Evolutionary conservation across 2,888 invertebrate species (phyloP), one percentile per base, ranked within the genome.

Genomic region (Phortica magna): DNA sequence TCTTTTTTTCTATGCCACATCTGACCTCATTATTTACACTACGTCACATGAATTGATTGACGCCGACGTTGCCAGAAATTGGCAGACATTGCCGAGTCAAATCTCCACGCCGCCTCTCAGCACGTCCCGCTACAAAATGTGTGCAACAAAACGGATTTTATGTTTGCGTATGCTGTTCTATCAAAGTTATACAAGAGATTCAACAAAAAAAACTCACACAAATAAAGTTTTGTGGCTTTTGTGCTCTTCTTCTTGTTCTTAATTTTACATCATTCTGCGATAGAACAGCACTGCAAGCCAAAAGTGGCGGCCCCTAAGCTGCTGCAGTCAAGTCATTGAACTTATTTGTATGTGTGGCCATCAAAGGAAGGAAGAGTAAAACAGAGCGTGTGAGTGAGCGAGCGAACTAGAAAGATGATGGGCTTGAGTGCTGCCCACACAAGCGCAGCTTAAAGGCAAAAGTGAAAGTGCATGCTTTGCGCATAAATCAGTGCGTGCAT

Each of bases 11-110:
- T 59, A 17, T 19, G 14, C 7, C 39, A 12, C 19, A 59, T 81
- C 75, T 81, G 80, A 81, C 80, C 80, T 81, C 80, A 81, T 79
- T 79, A 80, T 77, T 77, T 70, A 65, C 53, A 76, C 77, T 64
- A 74, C 70, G 53, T 78, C 76, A 81, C 68, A 65, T 80, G 59
- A 80, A 78, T 79, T 83, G 82, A 87, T 87, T 81, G 79, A 83
- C 79, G 73, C 12, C 19, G 70, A 55, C 65, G 43, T 53, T 17
- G 31, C 43, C 73, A 48, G 14, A 65, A 31, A 74, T 55, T 74
- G 73, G 67, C 75, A 75, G 43, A 65, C 31, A 61, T 31, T 39
- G n/a, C 39, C 61, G 19, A 61, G 48, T 48, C 48, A 31, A 31
- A 31, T 31, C 31, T 31, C 31, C 5, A 0, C 31, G 31, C 31